Evolutionary conservation across 1,140 invertebrate genomes (phyloP).

Genomic region (Drosophila erecta): DNA sequence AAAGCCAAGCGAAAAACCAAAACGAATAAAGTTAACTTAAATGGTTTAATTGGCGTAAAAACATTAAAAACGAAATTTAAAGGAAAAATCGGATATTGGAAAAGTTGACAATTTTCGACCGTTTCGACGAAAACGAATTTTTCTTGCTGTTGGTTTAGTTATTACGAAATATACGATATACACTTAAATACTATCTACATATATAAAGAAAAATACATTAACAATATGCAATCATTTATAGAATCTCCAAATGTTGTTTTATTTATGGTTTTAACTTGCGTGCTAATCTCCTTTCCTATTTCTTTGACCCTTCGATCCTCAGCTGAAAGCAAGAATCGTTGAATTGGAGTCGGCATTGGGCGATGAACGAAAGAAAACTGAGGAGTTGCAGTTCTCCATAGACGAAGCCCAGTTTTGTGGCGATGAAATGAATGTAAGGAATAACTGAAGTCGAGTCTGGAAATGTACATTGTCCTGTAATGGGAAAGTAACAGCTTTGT

Average conservation of each 20-base stretch:
- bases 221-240: conserved; percentile 57
- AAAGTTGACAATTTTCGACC: conserved; percentile 64
- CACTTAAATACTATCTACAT: conserved; percentile 46
- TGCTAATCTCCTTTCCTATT: conserved; percentile 41
- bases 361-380: conserved; percentile 94
- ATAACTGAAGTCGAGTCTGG: neutral
- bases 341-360: conserved; percentile 89
- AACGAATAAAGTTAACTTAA: conserved; percentile 46
- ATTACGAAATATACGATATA: conserved; percentile 70
- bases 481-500: neutral
- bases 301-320: conserved; percentile 16
- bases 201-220: conserved; percentile 57
- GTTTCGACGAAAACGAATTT: conserved; percentile 79
- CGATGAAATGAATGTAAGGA: conserved; percentile 91
- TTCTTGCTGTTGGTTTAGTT: conserved; percentile 83
- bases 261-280: conserved; percentile 35
- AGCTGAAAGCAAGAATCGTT: conserved; percentile 73
- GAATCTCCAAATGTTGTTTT: conserved; percentile 56
- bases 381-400: conserved; percentile 95
- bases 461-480: conserved; percentile 31
- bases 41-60: conserved; percentile 46
- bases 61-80: conserved; percentile 20
- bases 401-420: conserved; percentile 94
- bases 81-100: conserved; percentile 55
- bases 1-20: conserved; percentile 47